phyloP scores from a whole-genome alignment of 2,113 vertebrate genomes.

The Myrmophylax atrothorax region DNA sequence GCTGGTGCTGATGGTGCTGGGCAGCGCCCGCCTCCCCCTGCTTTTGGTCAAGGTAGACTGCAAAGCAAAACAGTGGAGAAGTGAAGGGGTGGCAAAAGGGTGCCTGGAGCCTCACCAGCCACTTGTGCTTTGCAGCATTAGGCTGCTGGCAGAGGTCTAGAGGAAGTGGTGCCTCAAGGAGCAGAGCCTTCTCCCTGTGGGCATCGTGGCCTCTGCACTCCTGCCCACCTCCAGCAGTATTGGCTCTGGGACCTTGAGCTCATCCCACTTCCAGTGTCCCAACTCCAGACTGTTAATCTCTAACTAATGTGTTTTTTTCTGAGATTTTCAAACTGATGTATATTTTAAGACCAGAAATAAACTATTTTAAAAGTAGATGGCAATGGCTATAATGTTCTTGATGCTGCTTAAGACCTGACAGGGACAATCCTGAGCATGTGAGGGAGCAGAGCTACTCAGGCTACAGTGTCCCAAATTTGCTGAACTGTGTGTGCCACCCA shows the following conservation, averaged over 20 bases:
- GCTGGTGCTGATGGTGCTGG: neutral
- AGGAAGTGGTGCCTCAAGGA: neutral
- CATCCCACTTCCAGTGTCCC: slow-evolving; percentile 18
- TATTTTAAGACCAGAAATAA: slow-evolving; percentile 97
- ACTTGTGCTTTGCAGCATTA: neutral
- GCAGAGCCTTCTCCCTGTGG: neutral
- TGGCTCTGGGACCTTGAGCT: slow-evolving; percentile 17
- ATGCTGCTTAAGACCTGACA: neutral
- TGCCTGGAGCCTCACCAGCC: neutral
- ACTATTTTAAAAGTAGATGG: slow-evolving; percentile 89
- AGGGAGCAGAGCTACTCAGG: neutral
- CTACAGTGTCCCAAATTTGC: neutral
- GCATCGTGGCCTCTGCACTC: neutral
- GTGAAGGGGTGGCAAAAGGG: neutral
- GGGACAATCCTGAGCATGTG: rapidly evolving
- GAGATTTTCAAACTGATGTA: slow-evolving; percentile 88
- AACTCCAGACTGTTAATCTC: slow-evolving; percentile 88
- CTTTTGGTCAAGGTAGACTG: neutral
- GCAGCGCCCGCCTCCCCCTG: neutral
- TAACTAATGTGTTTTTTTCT: slow-evolving; percentile 82
- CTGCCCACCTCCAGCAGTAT: slow-evolving; percentile 1
- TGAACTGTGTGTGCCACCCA: neutral
- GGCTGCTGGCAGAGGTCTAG: neutral
- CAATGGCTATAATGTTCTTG: neutral
- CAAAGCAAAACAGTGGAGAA: neutral